These are phyloP conservation scores for Zaprionus obscuricornis DNA, from an alignment of 2,888 invertebrate genomes.

Conservation along the genomic window DNA sequence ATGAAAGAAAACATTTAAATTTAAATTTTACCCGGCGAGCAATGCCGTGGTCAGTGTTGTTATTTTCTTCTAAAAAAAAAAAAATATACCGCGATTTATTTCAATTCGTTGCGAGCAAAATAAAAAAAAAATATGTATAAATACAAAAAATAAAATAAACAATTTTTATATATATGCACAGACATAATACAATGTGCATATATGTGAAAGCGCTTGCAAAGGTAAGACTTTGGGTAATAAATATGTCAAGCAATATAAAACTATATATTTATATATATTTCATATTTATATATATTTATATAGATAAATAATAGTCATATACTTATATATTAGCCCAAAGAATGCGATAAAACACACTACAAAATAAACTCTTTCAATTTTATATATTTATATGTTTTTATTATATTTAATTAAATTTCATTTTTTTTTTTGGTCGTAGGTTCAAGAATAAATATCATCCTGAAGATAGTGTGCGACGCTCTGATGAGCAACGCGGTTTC, in stretches of 20 bases:
- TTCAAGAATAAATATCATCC: conserved; percentile 99
- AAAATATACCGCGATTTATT: conserved; percentile 82
- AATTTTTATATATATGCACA: conserved; percentile 56
- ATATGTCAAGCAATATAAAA: conserved; percentile 45
- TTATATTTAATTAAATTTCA: neutral
- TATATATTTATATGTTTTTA: neutral
- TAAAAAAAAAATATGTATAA: too few species aligned
- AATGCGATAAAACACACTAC: conserved; percentile 5
- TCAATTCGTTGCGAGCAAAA: conserved; percentile 78
- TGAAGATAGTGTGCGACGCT: conserved; percentile 95
- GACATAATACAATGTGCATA: too few species aligned
- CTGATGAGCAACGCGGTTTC: conserved; percentile 92
- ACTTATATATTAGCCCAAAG: conserved; percentile 15
- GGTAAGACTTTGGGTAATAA: conserved; percentile 83
- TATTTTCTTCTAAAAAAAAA: too few species aligned
- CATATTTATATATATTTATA: too few species aligned
- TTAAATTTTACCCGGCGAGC: conserved; percentile 83
- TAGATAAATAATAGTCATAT: too few species aligned
- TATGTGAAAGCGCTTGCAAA: conserved; percentile 68
- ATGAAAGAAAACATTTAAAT: conserved; percentile 29
- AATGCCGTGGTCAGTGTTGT: conserved; percentile 82
- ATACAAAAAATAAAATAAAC: too few species aligned
- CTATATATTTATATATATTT: conserved; percentile 19
- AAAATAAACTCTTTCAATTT: neutral
- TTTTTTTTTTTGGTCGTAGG: conserved; percentile 87